Evolutionary conservation across 2,797 vertebrate species (phyloP).

Genomic region (Lophura swinhoii): DNA sequence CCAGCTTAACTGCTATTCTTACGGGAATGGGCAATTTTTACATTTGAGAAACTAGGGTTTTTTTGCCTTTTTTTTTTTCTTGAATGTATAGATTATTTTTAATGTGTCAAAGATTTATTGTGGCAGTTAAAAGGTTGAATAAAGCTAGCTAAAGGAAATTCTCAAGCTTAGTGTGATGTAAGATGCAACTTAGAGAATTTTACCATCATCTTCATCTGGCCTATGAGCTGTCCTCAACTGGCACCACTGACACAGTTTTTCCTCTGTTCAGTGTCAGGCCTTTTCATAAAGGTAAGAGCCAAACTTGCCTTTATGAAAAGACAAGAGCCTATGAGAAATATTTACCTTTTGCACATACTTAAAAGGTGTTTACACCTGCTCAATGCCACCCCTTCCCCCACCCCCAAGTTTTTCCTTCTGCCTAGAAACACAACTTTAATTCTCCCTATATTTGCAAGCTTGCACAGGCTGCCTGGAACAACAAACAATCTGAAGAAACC

Average conservation of each 20-base stretch:
- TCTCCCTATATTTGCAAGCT: background rate
- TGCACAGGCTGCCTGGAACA: background rate
- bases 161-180: constrained; percentile 54
- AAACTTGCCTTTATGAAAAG: background rate
- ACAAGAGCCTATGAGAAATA: background rate
- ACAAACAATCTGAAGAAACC: background rate
- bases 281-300: background rate
- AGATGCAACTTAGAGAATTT: constrained; percentile 39
- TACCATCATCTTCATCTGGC: constrained; percentile 2
- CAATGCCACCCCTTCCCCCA: no score
- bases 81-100: constrained; percentile 64
- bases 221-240: constrained; percentile 37
- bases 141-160: constrained; percentile 60
- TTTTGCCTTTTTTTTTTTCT: constrained; percentile 30
- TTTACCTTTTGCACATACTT: background rate
- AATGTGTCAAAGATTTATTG: constrained; percentile 49
- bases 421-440: background rate
- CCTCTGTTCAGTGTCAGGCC: background rate
- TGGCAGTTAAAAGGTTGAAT: constrained; percentile 67
- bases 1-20: constrained; percentile 69
- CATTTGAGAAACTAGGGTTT: constrained; percentile 23
- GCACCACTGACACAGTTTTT: background rate
- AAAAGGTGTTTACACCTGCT: background rate
- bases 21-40: constrained; percentile 51
- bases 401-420: no score